A percentile compares a stretch with the other conserved stretches of the same genome.
Evolutionary conservation across 2,113 vertebrate species (phyloP).

Genomic region (Xenopus laevis): DNA sequence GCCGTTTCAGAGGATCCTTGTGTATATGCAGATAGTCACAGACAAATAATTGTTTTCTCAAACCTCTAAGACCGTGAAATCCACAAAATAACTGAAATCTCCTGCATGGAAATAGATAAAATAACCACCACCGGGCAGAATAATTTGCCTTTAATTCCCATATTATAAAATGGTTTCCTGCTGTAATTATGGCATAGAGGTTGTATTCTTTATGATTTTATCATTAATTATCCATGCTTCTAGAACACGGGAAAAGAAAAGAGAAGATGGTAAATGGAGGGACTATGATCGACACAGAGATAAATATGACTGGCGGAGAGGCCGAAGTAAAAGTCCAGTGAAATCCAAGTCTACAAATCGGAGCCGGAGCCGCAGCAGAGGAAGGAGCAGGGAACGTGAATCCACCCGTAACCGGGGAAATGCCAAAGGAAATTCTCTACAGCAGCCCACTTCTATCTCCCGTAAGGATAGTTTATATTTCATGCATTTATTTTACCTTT

Average conservation of each 20-base stretch:
- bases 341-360: conserved; percentile 73
- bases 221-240: conserved; percentile 13
- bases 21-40: too few relatives aligned
- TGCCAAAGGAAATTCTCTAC: not conserved
- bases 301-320: conserved; percentile 86
- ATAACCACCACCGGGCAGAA: too few relatives aligned
- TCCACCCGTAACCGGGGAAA: conserved; percentile 58
- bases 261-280: conserved; percentile 91
- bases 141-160: too few relatives aligned
- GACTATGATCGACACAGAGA: conserved; percentile 89
- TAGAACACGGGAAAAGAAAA: conserved; percentile 84
- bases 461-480: not conserved
- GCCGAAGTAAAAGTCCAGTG: conserved; percentile 82
- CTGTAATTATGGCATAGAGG: too few relatives aligned
- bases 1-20: too few relatives aligned
- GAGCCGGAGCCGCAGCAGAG: conserved; percentile 74
- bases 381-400: conserved; percentile 73
- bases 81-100: too few relatives aligned
- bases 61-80: too few relatives aligned
- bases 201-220: too few relatives aligned
- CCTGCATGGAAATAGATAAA: too few relatives aligned
- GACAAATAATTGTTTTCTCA: too few relatives aligned
- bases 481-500: not conserved
- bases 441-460: not conserved
- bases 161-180: too few relatives aligned